Evolutionary conservation across 2,113 vertebrate species (phyloP), one percentile per base, ranked within the genome.

Genomic region (Ceyx melanurus): DNA sequence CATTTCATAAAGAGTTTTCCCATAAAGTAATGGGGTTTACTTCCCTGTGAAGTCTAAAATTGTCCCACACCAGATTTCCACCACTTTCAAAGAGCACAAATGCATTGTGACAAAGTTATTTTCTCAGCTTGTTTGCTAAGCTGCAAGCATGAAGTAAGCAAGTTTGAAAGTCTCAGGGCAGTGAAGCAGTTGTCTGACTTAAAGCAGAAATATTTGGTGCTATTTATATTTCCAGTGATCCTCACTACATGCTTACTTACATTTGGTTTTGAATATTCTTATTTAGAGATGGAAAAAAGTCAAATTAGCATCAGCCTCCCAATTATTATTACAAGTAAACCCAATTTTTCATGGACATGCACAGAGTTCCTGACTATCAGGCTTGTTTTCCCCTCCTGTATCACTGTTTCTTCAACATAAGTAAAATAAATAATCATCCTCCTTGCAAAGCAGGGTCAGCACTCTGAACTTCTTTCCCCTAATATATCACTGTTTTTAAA

Each of bases 301-400:
- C 23, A 26, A 37, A 80, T 62, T 80, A 62, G 2, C 7, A 70
- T 28, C 46, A 80, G 13, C 13, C 4, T 5, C 23, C 14, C 48
- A 31, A 70, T 22, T 29, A 88, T 4, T 17, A 22, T 56, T 56
- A 12, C 21, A 91, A 84, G 11, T 1, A 1, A 65, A 82, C 64
- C 0, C 6, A 51, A 12, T 35, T 76, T 66, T 57, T 45, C 21
- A 46, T 9, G 3, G 65, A 42, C 33, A 62, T 19, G 9, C 22
- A 42, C 0, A 31, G 29, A 65, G 4, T 10, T 82, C 51, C 57
- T 56, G n/a, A 48, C 0, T 0, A 80, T 26, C 15, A 10, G 26
- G 46, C 40, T 40, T 53, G 4, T 10, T 61, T 54, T 28, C 56
- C 28, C 62, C 7, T 73, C 54, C 73, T 3, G 2, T 5, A 56